phyloP scores from a whole-genome alignment of 2,888 invertebrate genomes.

The Blastobasis lacticolella region DNA sequence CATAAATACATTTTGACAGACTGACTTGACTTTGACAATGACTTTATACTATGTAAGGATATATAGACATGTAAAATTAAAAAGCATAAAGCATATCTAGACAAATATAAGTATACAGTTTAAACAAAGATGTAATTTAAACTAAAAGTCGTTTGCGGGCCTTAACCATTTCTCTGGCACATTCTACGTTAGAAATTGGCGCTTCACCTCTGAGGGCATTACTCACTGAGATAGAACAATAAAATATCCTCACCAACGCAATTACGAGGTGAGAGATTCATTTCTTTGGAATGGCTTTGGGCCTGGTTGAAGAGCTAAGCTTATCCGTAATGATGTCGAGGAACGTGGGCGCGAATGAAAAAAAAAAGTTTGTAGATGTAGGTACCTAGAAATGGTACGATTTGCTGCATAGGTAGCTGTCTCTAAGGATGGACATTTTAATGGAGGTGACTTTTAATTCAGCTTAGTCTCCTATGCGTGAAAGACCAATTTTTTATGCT shows the following conservation, averaged over 20 bases:
- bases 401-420: not conserved
- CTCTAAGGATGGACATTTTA: no score
- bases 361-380: not conserved
- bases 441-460: no score
- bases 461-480: no score
- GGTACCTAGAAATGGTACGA: not conserved
- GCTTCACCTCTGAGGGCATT: conserved; percentile 12
- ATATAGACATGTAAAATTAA: no score
- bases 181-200: conserved; percentile 6
- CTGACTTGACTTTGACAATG: no score
- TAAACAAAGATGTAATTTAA: conserved; percentile 25
- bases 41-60: no score
- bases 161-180: conserved; percentile 20
- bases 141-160: conserved; percentile 31
- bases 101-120: no score
- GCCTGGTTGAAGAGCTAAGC: not conserved
- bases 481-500: no score
- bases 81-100: no score
- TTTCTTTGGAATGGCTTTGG: conserved; percentile 23
- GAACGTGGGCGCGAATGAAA: not conserved
- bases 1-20: no score
- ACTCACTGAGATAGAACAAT: conserved; percentile 29
- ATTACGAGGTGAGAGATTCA: conserved; percentile 22
- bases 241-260: conserved; percentile 24
- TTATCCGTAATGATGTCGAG: not conserved